Base-by-base conservation (phyloP, 2,797 vertebrate species). In the Acipenser transmontanus region DNA sequence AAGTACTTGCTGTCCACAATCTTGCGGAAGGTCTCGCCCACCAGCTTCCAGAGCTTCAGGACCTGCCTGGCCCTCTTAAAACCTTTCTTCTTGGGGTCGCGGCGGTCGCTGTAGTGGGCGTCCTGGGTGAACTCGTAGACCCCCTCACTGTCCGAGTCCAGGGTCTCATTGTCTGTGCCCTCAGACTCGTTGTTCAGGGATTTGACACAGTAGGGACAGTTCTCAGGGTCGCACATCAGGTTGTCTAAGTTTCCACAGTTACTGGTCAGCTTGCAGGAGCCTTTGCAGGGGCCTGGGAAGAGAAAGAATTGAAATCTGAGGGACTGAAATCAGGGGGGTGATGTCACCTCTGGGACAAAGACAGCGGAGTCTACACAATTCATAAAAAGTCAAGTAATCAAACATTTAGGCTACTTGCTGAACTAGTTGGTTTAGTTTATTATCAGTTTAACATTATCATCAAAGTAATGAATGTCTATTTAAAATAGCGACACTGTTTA, bases 1-100 rank as follows among this genome's bases (percentile, higher is more conserved):
- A 95, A 95, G 74, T 95, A 94, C 68, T 95, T 95, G 90, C 93
- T 95, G 81, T 95, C 93, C 72, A 95, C 93, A 0, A 95, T 95
- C 79, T 94, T 94, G 13, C 74, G 84, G 74, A 94, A 94, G 0
- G 97, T 99, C 74, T 96, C 92, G 0, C 94, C 97, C 79, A 98
- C 91, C 74, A 97, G 76, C 1, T 86, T 93, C 95, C 94, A 97
- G 82, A 95, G 93, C 71, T 73, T 89, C 54, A 97, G 84, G 1
- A 92, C 77, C 48, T 82, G 81, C 0, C 76, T 89, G 0, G 84
- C 78, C 0, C 82, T 75, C 70, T 79, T 89, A 50, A 71, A 77
- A 8, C 66, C 79, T 61, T 85, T 80, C 71, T 90, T 92, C 51
- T 89, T 85, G 0, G 88, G 84, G 75, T 95, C 94, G 51, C 89